Evolutionary conservation across 1,140 invertebrate genomes (phyloP), one percentile per base, ranked within the genome.

Genomic region (Triops cancriformis): DNA sequence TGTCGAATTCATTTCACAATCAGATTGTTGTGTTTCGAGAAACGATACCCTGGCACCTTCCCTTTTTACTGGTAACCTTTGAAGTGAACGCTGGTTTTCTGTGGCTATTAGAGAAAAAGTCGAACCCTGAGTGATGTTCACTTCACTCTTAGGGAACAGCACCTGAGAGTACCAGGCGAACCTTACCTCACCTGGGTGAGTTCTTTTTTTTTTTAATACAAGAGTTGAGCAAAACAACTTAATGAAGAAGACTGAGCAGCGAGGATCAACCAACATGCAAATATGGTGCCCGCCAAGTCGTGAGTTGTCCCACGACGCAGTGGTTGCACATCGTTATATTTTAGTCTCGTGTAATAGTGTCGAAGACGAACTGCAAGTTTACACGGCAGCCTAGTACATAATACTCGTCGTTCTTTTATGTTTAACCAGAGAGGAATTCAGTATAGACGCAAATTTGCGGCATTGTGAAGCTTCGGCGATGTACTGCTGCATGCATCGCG

Each of bases 291-390:
- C 23, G 51, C 3, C n/a, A 11, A 64, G 51, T 64, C 51, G 51
- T 64, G 51, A 64, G 51, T 64, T 64, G 51, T 64, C 51, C n/a
- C 51, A 64, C 51, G 51, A 64, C 14, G 51, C n/a, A 64, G 51
- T 64, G 14, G 51, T 18, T 64, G 51, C 51, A 64, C 51, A 64
- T 23, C 51, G 14, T 64, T 64, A 64, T 64, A 64, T 64, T 64
- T 64, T 64, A 64, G 51, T 23, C 51, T 64, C 23, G 51, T 23
- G 51, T 64, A 64, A 64, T 64, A 64, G 23, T 64, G 51, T 64
- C n/a, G 51, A 64, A 64, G 51, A 64, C 51, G n/a, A 64, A 64
- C 18, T 64, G 51, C 51, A n/a, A 23, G 51, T 18, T 64, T 64
- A 23, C 51, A 64, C 51, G 51, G 51, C 51, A 64, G 51, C 51